These are phyloP conservation scores for Stictonetta naevosa DNA, from an alignment of 2,113 vertebrate genomes.

Conservation along the genomic window DNA sequence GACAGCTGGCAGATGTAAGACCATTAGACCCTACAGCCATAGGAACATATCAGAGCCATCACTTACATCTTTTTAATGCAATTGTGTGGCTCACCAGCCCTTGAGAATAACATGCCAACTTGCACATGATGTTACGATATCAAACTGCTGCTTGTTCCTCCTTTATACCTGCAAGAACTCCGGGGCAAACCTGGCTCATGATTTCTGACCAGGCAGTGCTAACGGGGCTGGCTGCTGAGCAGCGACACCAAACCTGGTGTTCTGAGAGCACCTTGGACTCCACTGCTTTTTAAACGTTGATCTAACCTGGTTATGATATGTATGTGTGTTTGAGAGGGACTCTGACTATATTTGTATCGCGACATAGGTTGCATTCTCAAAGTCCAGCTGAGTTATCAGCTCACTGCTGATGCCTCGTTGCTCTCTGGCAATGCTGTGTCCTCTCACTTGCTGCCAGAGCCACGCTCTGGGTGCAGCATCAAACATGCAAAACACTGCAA, in stretches of 20 bases:
- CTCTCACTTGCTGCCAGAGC: neutral
- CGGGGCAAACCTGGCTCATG: neutral
- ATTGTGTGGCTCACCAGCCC: fast-evolving
- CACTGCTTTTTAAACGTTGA: neutral
- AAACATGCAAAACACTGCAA: fast-evolving
- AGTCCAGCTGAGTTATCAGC: neutral
- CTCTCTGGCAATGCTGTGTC: neutral
- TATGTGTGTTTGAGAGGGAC: fast-evolving
- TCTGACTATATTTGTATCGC: neutral
- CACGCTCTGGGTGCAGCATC: neutral
- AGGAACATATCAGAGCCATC: neutral
- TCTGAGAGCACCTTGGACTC: neutral
- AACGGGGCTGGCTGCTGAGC: fast-evolving
- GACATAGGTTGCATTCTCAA: neutral
- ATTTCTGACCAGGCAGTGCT: neutral
- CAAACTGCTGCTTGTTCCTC: fast-evolving
- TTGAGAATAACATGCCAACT: neutral
- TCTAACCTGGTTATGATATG: neutral
- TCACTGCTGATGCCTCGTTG: fast-evolving
- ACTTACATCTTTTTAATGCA: neutral
- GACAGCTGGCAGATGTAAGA: neutral
- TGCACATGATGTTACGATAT: neutral
- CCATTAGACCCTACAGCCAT: neutral
- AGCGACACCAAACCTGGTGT: fast-evolving
- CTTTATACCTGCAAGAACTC: neutral